Evolutionary conservation across 2,797 vertebrate species (phyloP), one percentile per base, ranked within the genome.

Genomic region (Ambastaia sidthimunki): DNA sequence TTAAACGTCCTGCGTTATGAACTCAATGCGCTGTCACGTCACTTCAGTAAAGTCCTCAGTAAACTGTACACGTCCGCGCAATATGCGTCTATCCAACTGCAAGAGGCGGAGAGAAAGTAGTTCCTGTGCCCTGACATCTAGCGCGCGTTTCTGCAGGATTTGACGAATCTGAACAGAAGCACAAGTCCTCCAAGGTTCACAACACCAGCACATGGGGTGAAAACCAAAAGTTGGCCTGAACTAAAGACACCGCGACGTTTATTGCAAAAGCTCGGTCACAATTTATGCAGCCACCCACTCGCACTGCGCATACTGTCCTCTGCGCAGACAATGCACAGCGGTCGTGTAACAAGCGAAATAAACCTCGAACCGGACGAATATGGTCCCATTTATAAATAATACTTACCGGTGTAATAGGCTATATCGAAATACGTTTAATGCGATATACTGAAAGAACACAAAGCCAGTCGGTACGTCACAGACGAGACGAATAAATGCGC

Each of bases 51-150:
- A 85, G 65, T 77, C 75, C 54, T 74, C 57, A 31, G 71, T 44
- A 50, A 25, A 54, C 1, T 41, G 76, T 71, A 1, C 69, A 52
- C 70, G 47, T 72, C 78, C 78, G 68, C 72, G 59, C 37, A 81
- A 44, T 52, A 63, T 72, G 74, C 63, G 81, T 84, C 80, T 60
- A 57, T 52, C 41, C 57, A 69, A 83, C 71, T 65, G 48, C 76
- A 65, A 86, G 70, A 80, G 63, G 83, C 66, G 76, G 81, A 70
- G 82, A 87, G 83, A 85, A 89, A 90, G 78, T 87, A 88, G 87
- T 86, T 34, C 87, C 84, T 76, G 65, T 18, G 9, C 78, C 12
- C 54, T 19, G 25, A 9, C 48, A 81, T 55, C 15, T 15, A 75
- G 15, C 9, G 34, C 23, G n/a, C 7, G 21, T 52, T 28, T 44